phyloP scores from a whole-genome alignment of 2,888 invertebrate species.

The Sepioteuthis lessoniana region DNA sequence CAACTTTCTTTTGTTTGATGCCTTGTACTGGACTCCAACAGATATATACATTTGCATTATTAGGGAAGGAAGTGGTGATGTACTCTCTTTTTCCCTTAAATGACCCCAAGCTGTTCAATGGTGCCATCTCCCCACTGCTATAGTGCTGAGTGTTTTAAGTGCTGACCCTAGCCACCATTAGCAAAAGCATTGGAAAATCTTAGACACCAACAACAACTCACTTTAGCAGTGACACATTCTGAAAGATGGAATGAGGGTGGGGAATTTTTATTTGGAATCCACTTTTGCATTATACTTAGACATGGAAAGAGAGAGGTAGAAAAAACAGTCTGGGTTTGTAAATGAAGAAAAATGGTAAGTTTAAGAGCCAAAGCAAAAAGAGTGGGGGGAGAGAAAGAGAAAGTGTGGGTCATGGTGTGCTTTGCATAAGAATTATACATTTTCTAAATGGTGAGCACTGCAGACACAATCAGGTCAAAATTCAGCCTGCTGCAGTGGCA shows the following conservation, averaged over 20 bases:
- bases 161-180: constrained; percentile 14
- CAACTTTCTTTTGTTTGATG: neutral
- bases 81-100: constrained; percentile 1
- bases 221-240: constrained; percentile 33
- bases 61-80: constrained; percentile 18
- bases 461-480: neutral
- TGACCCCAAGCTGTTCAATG: constrained; percentile 33
- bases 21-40: constrained; percentile 8
- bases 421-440: neutral
- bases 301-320: neutral
- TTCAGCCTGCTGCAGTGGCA: too few relatives aligned
- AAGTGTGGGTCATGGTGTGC: neutral
- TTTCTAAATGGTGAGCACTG: neutral
- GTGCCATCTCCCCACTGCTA: constrained; percentile 12
- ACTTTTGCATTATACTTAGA: constrained; percentile 17
- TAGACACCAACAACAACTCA: constrained; percentile 33
- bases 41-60: constrained; percentile 8
- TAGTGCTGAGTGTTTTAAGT: constrained; percentile 23
- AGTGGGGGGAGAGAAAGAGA: neutral
- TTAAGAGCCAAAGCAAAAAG: neutral
- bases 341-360: constrained; percentile 17
- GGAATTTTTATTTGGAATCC: constrained; percentile 15
- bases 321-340: neutral
- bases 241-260: neutral
- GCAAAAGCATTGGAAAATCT: constrained; percentile 33